Base-by-base conservation (phyloP, 1,140 invertebrate genomes). In the Zaprionus inermis region DNA sequence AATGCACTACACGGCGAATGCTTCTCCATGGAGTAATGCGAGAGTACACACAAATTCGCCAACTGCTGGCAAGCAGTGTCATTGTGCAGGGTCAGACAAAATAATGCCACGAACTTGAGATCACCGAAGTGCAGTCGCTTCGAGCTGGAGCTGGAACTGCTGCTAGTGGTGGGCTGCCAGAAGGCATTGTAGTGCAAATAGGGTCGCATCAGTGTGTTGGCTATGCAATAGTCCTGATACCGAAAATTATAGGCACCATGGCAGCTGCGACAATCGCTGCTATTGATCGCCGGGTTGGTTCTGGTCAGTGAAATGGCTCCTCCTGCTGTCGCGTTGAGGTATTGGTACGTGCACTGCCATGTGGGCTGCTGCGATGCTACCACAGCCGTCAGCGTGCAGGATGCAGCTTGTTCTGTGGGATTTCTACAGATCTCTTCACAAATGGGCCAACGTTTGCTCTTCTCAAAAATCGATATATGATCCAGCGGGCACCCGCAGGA, bases 21-120 rank as follows among this genome's bases (percentile, higher is more conserved):
- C 59, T 94, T 93, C 18, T 92, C 91, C 67, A 93, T 30, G 5
- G 84, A 85, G 30, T 81, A 94, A 41, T 96, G 91, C 1, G 94
- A 94, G 24, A 96, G 79, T 0, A 94, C 93, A 82, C 96, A 97
- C 83, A 96, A 93, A 92, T 97, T 96, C 3, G 94, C 94, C 36
- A 97, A 89, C 58, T 94, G 91, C 90, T 96, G 94, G 79, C 96
- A 97, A 6, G 95, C 88, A 11, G 72, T 91, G 16, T 68, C 65
- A 55, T 90, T 91, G 5, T 77, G 58, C 7, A 92, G 28, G 2
- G 79, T 77, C 63, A 92, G 49, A 28, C 92, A 92, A 52, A 92
- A 91, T 61, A 92, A 92, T 10, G 84, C 90, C 36, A 91, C 81
- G 36, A 91, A 92, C 72, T 92, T 92, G 1, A 92, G 76, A n/a